A percentile compares a stretch with the other conserved stretches of the same genome.
phyloP scores from a whole-genome alignment of 2,888 invertebrate species.

The Tromatobia lineatoria region DNA sequence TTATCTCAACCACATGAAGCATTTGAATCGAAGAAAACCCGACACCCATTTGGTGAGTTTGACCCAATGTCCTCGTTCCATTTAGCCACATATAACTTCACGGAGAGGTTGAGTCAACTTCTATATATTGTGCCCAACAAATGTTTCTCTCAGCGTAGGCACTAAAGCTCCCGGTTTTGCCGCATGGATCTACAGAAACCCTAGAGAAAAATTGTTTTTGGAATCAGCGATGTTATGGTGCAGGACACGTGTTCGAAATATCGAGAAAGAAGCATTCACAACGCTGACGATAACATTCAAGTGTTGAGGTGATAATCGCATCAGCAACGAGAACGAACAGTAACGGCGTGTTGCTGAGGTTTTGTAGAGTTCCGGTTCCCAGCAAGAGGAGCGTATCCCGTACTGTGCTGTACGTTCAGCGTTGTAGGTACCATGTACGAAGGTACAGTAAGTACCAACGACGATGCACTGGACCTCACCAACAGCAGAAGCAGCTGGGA shows the following conservation, averaged over 20 bases:
- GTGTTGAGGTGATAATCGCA: conserved; percentile 35
- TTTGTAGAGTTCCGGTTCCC: conserved; percentile 64
- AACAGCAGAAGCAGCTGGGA: conserved; percentile 64
- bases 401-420: conserved; percentile 33
- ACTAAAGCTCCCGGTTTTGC: not conserved
- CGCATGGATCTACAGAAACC: not conserved
- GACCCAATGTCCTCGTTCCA: no score
- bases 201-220: conserved; percentile 16
- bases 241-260: conserved; percentile 7
- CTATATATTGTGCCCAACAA: no score
- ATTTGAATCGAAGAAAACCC: no score
- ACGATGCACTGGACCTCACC: conserved; percentile 53
- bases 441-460: conserved; percentile 41
- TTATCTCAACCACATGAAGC: no score
- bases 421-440: conserved; percentile 38
- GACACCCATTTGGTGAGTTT: no score
- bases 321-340: conserved; percentile 43
- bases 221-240: conserved; percentile 24
- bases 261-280: conserved; percentile 35
- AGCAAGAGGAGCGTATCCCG: conserved; percentile 55
- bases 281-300: conserved; percentile 52
- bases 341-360: conserved; percentile 42
- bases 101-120: no score
- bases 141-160: not conserved
- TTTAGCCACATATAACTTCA: no score